Evolutionary conservation across 2,888 invertebrate species (phyloP).

Genomic region (Andricus curvator): DNA sequence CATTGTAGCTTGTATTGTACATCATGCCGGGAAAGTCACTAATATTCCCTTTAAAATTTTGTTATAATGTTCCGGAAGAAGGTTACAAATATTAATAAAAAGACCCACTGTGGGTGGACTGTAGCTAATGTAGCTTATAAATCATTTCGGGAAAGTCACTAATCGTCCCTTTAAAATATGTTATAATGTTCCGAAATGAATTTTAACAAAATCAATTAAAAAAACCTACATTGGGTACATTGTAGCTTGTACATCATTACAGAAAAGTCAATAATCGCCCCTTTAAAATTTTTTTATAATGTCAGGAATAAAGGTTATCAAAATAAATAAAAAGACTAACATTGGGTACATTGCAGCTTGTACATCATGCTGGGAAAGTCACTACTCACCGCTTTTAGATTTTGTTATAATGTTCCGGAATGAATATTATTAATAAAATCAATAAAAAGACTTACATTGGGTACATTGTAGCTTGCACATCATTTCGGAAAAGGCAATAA

Average conservation of each 20-base stretch:
- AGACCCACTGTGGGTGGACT: too few relatives aligned
- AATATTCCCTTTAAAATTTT: background rate
- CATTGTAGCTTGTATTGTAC: constrained; percentile 76
- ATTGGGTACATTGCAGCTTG: constrained; percentile 78
- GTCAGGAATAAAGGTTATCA: background rate
- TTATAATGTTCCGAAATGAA: too few relatives aligned
- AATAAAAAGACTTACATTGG: too few relatives aligned
- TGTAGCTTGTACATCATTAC: too few relatives aligned
- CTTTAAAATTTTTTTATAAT: background rate
- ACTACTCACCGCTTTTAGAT: too few relatives aligned
- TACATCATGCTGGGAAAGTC: constrained; percentile 76
- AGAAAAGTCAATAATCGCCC: constrained; percentile 2
- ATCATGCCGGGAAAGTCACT: background rate
- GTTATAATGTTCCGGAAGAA: background rate
- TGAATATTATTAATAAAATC: too few relatives aligned
- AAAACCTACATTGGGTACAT: too few relatives aligned
- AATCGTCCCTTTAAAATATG: too few relatives aligned
- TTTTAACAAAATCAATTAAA: too few relatives aligned
- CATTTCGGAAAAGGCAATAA: background rate
- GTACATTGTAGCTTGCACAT: too few relatives aligned
- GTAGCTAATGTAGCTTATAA: constrained; percentile 60
- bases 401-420: too few relatives aligned
- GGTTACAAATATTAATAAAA: constrained; percentile 22
- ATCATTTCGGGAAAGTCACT: constrained; percentile 74
- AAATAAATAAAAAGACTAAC: too few relatives aligned